phyloP scores from a whole-genome alignment of 2,888 invertebrate species.

The Margaritifera margaritifera region DNA sequence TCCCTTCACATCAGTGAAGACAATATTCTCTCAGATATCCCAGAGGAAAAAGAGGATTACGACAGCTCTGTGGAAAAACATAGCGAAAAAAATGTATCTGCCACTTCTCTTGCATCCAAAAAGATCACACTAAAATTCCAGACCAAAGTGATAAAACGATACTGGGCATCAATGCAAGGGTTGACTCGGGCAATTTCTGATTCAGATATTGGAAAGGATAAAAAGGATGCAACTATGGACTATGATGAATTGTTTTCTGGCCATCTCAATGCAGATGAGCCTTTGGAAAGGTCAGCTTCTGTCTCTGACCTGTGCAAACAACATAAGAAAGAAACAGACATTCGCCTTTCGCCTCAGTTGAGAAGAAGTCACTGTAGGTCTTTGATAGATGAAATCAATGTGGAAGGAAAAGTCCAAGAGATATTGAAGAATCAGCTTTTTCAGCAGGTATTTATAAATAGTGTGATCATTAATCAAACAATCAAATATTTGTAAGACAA shows the following conservation, averaged over 20 bases:
- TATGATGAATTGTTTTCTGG: conserved; percentile 38
- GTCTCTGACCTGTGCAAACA: conserved; percentile 36
- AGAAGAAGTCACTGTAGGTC: conserved; percentile 24
- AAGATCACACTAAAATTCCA: conserved; percentile 6
- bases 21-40: conserved; percentile 59
- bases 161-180: conserved; percentile 41
- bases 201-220: conserved; percentile 31
- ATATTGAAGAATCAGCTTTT: conserved; percentile 39
- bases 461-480: no score
- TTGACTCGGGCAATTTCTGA: conserved; percentile 30
- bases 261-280: conserved; percentile 34
- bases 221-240: conserved; percentile 17
- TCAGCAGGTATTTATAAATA: conserved; percentile 35
- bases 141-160: conserved; percentile 30
- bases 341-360: conserved; percentile 26
- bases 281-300: conserved; percentile 43
- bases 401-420: conserved; percentile 38
- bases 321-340: conserved; percentile 28
- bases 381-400: conserved; percentile 36
- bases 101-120: conserved; percentile 23
- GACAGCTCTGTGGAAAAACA: conserved; percentile 41
- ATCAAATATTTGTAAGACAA: no score
- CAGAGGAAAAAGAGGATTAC: conserved; percentile 55
- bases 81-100: conserved; percentile 26
- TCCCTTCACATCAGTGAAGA: conserved; percentile 57